Evolutionary conservation across 2,113 vertebrate genomes (phyloP).

Genomic region (Anhinga rufa): DNA sequence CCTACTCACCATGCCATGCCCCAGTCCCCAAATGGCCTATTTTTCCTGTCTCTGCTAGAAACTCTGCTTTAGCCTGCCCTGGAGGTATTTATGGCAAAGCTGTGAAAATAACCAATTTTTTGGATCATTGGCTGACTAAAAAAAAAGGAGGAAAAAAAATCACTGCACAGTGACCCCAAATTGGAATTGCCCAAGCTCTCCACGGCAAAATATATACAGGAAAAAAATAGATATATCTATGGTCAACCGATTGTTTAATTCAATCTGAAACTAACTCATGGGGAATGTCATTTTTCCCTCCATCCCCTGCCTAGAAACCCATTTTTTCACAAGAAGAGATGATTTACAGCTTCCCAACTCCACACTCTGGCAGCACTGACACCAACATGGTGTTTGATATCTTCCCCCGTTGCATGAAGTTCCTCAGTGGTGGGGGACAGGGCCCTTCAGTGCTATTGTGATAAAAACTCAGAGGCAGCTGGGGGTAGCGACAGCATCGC

Average conservation of each 20-base stretch:
- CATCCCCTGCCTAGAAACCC: background rate
- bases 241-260: constrained; percentile 27
- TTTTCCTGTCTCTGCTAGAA: background rate
- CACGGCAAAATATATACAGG: background rate
- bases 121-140: background rate
- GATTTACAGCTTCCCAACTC: constrained; percentile 30
- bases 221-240: background rate
- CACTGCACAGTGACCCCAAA: background rate
- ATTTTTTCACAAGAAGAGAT: background rate
- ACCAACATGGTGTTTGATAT: background rate
- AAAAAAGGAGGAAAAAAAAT: background rate
- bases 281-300: background rate
- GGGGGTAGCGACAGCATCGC: background rate
- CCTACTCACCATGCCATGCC: background rate
- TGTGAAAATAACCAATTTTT: background rate
- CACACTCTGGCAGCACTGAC: background rate
- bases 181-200: background rate
- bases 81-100: background rate
- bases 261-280: constrained; percentile 12
- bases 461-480: background rate
- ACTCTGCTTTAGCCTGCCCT: background rate
- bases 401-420: background rate
- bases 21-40: background rate
- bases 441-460: background rate
- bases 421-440: background rate